phyloP scores from a whole-genome alignment of 2,797 vertebrate species.

The Lutra lutra region DNA sequence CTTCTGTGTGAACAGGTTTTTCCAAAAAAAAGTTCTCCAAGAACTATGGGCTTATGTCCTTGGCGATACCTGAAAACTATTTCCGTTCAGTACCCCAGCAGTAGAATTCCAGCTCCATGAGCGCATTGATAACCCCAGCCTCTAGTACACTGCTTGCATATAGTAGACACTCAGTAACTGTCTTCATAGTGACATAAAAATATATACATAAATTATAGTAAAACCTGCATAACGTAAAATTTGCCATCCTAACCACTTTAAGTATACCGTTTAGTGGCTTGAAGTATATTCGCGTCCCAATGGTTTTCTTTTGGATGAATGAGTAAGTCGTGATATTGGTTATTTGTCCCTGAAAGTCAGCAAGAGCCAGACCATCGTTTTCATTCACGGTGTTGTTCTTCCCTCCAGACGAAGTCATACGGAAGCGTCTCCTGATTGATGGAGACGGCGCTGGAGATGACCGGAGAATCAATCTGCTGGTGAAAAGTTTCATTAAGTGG shows the following conservation, averaged over 20 bases:
- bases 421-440: conserved; percentile 97
- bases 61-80: conserved; percentile 3
- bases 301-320: conserved; percentile 28
- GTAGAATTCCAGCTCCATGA: not conserved
- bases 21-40: not conserved
- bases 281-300: not conserved
- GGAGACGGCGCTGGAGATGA: conserved; percentile 99
- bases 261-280: not conserved
- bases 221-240: not conserved
- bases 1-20: not conserved
- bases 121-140: not conserved
- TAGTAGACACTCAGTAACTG: not conserved
- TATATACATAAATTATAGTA: not conserved
- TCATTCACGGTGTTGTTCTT: conserved; percentile 3
- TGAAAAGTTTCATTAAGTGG: conserved; percentile 99
- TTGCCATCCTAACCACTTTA: conserved; percentile 10
- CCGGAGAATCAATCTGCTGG: conserved; percentile 95
- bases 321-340: not conserved
- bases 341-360: conserved; percentile 14
- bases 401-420: conserved; percentile 94
- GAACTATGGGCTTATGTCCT: not conserved
- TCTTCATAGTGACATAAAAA: not conserved
- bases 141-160: not conserved
- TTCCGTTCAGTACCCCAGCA: not conserved
- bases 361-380: not conserved